Evolutionary conservation across 2,797 vertebrate species (phyloP), one percentile per base, ranked within the genome.

Genomic region (Molossus molossus): DNA sequence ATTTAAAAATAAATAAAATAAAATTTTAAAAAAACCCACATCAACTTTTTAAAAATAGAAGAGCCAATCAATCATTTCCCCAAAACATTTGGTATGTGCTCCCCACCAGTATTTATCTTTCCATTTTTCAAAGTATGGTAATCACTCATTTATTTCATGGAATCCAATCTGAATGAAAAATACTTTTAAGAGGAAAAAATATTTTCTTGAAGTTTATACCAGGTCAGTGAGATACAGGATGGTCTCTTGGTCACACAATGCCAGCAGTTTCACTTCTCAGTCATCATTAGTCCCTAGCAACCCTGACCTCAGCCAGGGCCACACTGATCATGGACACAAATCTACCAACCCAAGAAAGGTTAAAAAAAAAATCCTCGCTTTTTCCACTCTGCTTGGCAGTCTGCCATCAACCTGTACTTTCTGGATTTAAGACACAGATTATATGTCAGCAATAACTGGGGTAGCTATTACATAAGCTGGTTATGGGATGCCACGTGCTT

Each of bases 321-420:
- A 95, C 15, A 64, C 10, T 29, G 9, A 45, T 33, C 15, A 29
- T 4, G 25, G 73, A 33, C 37, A 91, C 85, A 92, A 87, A 84
- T n/a, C 53, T 40, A 87, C 81, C 70, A 87, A 64, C 60, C 13
- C 25, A 91, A 85, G 50, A 70, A 95, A 90, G 21, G 55, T 73
- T 27, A 75, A 57, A 57, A 80, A 48, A 48, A 95, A 85, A 33
- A 89, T 45, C 53, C 14, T 58, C 20, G 9, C 25, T 89, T 88
- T 79, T 62, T 91, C 15, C 62, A 40, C 17, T 53, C 64, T 57
- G n/a, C 50, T 69, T 96, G 95, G 91, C 80, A 75, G 27, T 84
- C 65, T 89, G 96, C 96, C 96, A 97, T 48, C 88, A 91, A 96
- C 83, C 94, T 96, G 91, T 89, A 87, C 70, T 67, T 93, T 96